Evolutionary conservation across 2,113 vertebrate species (phyloP), one percentile per base, ranked within the genome.

Genomic region (Cervus canadensis): DNA sequence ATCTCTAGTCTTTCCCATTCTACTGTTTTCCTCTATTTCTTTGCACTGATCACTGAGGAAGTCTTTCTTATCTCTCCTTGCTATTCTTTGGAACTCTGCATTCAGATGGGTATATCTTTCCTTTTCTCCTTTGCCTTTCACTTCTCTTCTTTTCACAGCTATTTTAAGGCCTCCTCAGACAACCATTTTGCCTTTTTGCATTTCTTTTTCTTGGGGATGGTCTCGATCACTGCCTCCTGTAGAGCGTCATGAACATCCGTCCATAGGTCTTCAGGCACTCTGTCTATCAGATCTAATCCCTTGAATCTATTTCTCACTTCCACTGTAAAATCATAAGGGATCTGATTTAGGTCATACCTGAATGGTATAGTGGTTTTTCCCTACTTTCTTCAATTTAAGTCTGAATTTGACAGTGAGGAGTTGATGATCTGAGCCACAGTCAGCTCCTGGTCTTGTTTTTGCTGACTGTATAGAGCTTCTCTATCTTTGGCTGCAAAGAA

Each of bases 211-310:
- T 71, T 71, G 64, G n/a, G n/a, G 64, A n/a, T 71, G n/a, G 21
- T 36, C 33, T 71, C 1, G 4, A 71, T 36, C 64, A 36, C 4
- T 71, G 64, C 9, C n/a, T 71, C n/a, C 16, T 71, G 17, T 67
- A 67, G 7, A 67, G 9, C 0, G 0, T 11, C n/a, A 71, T 1
- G 17, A 71, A 71, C 17, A 71, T 36, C 64, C 0, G 17, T 71
- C n/a, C 64, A 71, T 21, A 67, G 17, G 16, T 67, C 33, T 36
- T 67, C 17, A 71, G n/a, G 64, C n/a, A 71, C 17, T 67, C 8
- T 62, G 60, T 62, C 60, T 71, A 71, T 36, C 64, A 71, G 33
- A 71, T 36, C 17, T 21, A 71, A 36, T 36, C 64, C n/a, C 17
- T 71, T 71, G n/a, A 71, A 36, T 71, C n/a, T 71, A 36, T 71